Percentiles rank a stretch among this genome's conserved stretches.
Conservation (phyloP, 2,888 invertebrate species). For the Aphodius sticticus region DNA sequence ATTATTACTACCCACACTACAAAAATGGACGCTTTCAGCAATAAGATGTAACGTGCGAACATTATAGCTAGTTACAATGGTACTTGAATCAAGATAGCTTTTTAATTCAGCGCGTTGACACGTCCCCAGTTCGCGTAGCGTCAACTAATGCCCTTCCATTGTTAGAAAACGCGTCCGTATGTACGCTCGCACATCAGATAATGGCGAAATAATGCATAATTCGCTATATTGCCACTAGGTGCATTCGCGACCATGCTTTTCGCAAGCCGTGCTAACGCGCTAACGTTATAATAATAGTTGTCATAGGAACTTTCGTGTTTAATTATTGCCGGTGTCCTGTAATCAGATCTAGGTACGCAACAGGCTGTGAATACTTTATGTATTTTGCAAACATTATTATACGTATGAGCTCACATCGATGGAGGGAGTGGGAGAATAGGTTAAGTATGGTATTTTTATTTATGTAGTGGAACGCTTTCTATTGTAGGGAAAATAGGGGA, state of each 20-base stretch:
- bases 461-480: not conserved
- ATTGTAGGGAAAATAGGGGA: not conserved
- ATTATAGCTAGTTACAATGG: not conserved
- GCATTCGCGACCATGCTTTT: not conserved
- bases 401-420: not conserved
- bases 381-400: not conserved
- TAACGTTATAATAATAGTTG: constrained; percentile 25
- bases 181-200: not conserved
- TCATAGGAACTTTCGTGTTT: constrained; percentile 20
- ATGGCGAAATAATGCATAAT: constrained; percentile 4
- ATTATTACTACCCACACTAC: no score
- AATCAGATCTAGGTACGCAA: constrained; percentile 19
- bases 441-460: not conserved
- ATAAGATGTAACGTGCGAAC: not conserved
- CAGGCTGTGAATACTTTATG: constrained; percentile 9
- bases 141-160: not conserved
- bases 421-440: not conserved
- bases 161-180: not conserved
- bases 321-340: constrained; percentile 12
- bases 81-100: not conserved
- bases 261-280: not conserved
- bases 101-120: not conserved
- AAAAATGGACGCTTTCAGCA: not conserved
- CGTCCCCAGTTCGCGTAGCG: not conserved
- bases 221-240: not conserved